These are phyloP conservation scores for Phyllotreta striolata DNA, from an alignment of 2,888 invertebrate species.

Conservation along the genomic window DNA sequence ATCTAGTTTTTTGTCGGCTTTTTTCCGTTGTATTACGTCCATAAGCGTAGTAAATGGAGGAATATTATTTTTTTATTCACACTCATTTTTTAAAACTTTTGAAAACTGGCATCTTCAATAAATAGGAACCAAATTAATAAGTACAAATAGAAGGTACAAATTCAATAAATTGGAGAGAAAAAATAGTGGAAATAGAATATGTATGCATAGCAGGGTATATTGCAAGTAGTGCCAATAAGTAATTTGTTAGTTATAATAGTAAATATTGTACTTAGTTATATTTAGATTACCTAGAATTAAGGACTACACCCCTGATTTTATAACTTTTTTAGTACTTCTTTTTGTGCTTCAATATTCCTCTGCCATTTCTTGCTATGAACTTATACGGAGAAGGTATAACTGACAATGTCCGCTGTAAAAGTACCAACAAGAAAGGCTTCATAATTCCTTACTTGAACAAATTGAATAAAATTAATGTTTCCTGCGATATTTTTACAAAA, in stretches of 20 bases:
- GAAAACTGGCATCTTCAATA: not conserved
- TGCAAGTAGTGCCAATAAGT: no score
- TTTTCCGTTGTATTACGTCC: slow-evolving; percentile 7
- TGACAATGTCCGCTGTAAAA: slow-evolving; percentile 19
- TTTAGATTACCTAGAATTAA: not conserved
- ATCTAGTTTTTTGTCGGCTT: slow-evolving; percentile 27
- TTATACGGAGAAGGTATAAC: slow-evolving; percentile 23
- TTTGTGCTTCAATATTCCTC: slow-evolving; percentile 19
- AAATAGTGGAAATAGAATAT: no score
- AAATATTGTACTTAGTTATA: no score
- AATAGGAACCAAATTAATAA: no score
- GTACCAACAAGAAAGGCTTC: slow-evolving; percentile 15
- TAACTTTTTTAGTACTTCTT: slow-evolving; percentile 24
- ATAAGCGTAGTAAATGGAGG: not conserved
- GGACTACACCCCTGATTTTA: slow-evolving; percentile 9
- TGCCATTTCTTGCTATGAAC: slow-evolving; percentile 29
- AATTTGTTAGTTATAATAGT: no score
- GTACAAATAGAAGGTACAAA: no score
- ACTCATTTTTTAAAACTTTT: not conserved
- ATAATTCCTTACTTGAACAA: slow-evolving; percentile 21
- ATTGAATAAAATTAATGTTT: slow-evolving; percentile 15
- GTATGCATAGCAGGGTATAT: no score
- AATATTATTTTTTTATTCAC: not conserved
- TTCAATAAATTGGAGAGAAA: no score
- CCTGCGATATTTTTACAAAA: slow-evolving; percentile 4